Base-by-base conservation (phyloP, 2,113 vertebrate genomes). In the Cepphus grylle region DNA sequence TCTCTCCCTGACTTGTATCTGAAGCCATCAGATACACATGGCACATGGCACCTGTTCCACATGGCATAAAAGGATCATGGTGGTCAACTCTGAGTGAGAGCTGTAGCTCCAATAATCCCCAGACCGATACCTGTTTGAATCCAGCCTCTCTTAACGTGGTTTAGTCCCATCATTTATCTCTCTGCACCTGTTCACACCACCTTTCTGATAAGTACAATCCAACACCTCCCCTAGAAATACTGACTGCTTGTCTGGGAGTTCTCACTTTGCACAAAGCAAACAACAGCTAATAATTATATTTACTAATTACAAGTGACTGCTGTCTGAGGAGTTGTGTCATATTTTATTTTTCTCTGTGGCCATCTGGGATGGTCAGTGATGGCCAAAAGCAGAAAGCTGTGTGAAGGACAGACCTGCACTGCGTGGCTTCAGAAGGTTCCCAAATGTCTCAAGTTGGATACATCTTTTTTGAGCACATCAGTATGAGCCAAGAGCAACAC, bases 401-500 rank as follows among this genome's bases (percentile, higher is more conserved):
- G 5, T 65, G 65, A 84, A 14, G 47, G 49, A 36, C 23, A 49
- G 62, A 53, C 45, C 40, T 49, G 21, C 15, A 11, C 3, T 9
- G 8, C 1, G 1, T 71, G 59, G 15, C 27, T 91, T 63, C 55
- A 40, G 36, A 74, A 4, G 7, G 26, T 66, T 65, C 47, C 71
- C 62, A 81, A n/a, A 81, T 17, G 12, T 55, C 78, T 90, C 70
- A 32, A 45, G 23, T 45, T 74, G 23, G 45, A 73, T 77, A 18
- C 2, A n/a, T 45, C 49, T 43, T 40, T 61, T 78, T 50, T 56
- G 18, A 97, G 20, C 53, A 65, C n/a, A 47, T 87, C 91, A 97
- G 15, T 47, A 58, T 73, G 74, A 95, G n/a, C 66, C 88, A 95
- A 95, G 95, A 97, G 93, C 96, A 95, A 80, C 95, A 96, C 88